These are phyloP conservation scores for Euplagia quadripunctaria DNA, from an alignment of 2,888 invertebrate species.

Conservation along the genomic window DNA sequence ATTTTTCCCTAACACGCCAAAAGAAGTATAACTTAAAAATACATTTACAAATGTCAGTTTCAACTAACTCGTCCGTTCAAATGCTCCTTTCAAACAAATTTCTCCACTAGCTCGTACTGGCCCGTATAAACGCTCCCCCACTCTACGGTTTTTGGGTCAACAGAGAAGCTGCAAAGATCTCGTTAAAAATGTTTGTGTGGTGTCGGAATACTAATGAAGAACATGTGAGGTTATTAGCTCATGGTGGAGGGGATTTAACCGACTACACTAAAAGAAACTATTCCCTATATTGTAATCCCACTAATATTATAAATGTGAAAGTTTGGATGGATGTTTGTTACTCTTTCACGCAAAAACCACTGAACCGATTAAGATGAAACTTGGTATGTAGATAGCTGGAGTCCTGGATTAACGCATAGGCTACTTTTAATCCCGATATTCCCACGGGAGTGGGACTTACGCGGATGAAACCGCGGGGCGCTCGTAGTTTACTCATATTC, in stretches of 20 bases:
- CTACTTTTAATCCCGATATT: no score
- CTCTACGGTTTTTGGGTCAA: slow-evolving; percentile 58
- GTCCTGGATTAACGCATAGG: no score
- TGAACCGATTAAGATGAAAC: no score
- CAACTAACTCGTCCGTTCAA: neutral
- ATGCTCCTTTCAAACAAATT: neutral
- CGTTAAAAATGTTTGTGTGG: slow-evolving; percentile 49
- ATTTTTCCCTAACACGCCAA: no score
- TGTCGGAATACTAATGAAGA: slow-evolving; percentile 38
- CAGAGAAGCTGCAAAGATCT: slow-evolving; percentile 34
- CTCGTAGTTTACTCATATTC: no score
- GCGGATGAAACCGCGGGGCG: no score
- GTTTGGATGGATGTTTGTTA: no score
- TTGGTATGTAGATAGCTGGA: no score
- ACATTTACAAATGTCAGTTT: neutral
- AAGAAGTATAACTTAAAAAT: no score
- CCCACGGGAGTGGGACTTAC: no score
- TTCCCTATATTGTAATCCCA: neutral
- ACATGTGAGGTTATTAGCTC: slow-evolving; percentile 19
- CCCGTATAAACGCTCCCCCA: slow-evolving; percentile 39
- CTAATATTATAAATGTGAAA: no score
- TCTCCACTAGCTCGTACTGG: slow-evolving; percentile 22
- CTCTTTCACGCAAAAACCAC: no score
- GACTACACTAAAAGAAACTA: neutral
- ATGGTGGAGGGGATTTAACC: neutral